These are phyloP conservation scores for Plusia festucae DNA, from an alignment of 2,888 invertebrate species.

Conservation along the genomic window DNA sequence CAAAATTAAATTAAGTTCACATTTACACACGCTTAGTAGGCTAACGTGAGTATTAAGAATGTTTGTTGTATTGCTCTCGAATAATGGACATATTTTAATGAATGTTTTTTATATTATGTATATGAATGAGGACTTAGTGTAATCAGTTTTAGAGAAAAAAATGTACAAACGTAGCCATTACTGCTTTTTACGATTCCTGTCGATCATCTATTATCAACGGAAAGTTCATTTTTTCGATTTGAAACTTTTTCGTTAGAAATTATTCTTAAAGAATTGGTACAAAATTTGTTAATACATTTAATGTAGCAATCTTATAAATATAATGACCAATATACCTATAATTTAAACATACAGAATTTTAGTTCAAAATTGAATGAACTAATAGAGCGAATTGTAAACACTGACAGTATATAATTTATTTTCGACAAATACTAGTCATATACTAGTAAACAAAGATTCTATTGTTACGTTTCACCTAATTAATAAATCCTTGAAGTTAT, in stretches of 20 bases:
- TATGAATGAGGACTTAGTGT: conserved; percentile 4
- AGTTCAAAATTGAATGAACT: too few species aligned
- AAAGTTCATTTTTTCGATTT: not conserved
- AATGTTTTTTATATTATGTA: not conserved
- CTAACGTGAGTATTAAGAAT: conserved; percentile 16
- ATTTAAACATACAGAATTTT: too few species aligned
- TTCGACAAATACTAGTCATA: too few species aligned
- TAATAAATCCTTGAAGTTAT: not conserved
- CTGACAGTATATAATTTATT: too few species aligned
- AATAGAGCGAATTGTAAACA: too few species aligned
- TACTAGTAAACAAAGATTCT: too few species aligned
- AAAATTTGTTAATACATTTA: too few species aligned
- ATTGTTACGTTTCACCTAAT: not conserved
- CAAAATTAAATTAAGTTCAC: conserved; percentile 42
- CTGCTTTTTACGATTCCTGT: not conserved
- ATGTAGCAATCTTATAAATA: too few species aligned
- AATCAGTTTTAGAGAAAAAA: not conserved
- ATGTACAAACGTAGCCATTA: not conserved
- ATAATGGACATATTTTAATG: conserved; percentile 1
- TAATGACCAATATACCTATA: too few species aligned
- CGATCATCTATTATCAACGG: not conserved
- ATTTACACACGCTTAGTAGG: conserved; percentile 34
- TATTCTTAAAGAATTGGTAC: too few species aligned
- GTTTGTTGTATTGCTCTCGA: not conserved
- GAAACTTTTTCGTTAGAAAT: too few species aligned